A percentile compares a stretch with the other conserved stretches of the same genome.
phyloP scores from a whole-genome alignment of 2,113 vertebrate genomes.

The Barbus barbus region DNA sequence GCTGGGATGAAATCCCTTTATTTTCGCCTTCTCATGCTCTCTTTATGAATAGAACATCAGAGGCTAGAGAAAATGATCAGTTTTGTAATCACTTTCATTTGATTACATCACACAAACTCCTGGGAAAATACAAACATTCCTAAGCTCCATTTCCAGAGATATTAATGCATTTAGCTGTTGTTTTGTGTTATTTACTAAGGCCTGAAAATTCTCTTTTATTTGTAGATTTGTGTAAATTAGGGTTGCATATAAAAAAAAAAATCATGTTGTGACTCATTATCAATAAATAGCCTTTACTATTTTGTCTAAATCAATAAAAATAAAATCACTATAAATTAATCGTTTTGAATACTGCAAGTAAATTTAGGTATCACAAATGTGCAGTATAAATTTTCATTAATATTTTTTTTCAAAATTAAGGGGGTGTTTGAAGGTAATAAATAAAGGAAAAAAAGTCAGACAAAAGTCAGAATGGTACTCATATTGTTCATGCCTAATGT shows the following conservation, averaged over 20 bases:
- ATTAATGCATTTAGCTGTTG: background rate
- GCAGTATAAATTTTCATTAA: no score
- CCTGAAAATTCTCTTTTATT: background rate
- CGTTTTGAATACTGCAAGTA: background rate
- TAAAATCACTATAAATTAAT: background rate
- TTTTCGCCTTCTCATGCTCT: background rate
- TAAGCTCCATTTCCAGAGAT: background rate
- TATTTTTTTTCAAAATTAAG: background rate
- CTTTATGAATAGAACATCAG: background rate
- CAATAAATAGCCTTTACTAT: background rate
- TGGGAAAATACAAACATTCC: background rate
- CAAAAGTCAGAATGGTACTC: background rate
- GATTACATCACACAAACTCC: background rate
- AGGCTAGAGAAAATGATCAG: background rate
- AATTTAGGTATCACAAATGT: background rate
- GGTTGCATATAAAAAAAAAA: background rate
- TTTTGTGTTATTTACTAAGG: background rate
- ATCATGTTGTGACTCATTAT: background rate
- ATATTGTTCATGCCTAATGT: background rate
- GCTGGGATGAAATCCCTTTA: background rate
- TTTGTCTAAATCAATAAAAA: background rate
- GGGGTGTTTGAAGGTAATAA: background rate
- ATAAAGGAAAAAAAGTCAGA: background rate
- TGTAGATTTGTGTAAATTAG: background rate
- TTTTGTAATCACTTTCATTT: background rate